Evolutionary conservation across 2,888 invertebrate species (phyloP), one percentile per base, ranked within the genome.

Genomic region (Melinopterus prodromus): DNA sequence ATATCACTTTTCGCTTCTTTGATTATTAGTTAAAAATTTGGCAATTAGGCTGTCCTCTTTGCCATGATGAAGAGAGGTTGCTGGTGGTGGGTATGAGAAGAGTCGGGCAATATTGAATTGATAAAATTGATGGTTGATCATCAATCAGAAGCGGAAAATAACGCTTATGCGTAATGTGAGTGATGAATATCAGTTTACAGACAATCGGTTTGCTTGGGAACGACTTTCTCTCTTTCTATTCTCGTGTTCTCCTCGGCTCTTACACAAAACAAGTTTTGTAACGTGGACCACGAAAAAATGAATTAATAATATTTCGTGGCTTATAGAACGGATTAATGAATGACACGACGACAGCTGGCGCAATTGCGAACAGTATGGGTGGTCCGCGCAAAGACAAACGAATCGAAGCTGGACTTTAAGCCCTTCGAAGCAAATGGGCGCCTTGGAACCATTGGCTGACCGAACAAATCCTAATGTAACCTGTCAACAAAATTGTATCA

Each of bases 391-490:
- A 53, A 53, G 53, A 53, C 53, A 53, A 12, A 53, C 7, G 53
- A 53, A 12, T 53, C 53, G 5, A 53, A 53, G 71, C 36, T 74
- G 35, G 74, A 36, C 74, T 74, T 74, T 74, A 26, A 74, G n/a
- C 36, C 74, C 74, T 37, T 71, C 9, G 26, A 16, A 71, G 6
- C 16, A 71, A 15, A 26, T 26, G 26, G 26, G 26, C 3, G 3
- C 26, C 3, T 26, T 26, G 26, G 26, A 26, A 26, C 26, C 26
- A 81, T 80, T 82, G 81, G 77, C 83, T 83, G 84, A 83, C 83
- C 84, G 78, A 78, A 76, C 83, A 84, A 84, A 84, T 83, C 84
- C 83, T 83, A 84, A 84, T 84, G 84, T 80, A 83, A 81, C 78
- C 83, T 83, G 84, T 83, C 84, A 80, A 77, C 81, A 80, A 26